Evolutionary conservation across 1,140 invertebrate species (phyloP), one percentile per base, ranked within the genome.

Genomic region (Lordiphosa stackelbergi): DNA sequence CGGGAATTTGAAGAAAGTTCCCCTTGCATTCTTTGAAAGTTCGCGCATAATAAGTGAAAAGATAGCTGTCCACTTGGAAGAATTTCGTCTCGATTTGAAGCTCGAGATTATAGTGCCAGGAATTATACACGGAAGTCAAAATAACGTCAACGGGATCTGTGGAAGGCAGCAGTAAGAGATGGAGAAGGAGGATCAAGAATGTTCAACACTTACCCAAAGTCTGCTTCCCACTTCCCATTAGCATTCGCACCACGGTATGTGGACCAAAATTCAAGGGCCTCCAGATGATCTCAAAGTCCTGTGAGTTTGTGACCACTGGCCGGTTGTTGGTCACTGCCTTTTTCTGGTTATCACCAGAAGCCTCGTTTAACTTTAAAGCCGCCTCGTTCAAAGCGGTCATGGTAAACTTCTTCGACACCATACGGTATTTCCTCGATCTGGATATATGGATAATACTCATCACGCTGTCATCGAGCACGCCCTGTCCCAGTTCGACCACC

Each of bases 101-200:
- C 16, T 73, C 60, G 34, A 73, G 34, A n/a, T 54, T 53, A 6
- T 56, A 28, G 38, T 52, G 36, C 66, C 60, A 69, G 9, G 4
- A 52, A 9, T 54, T 56, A 2, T 12, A 19, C 2, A 61, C 1
- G 0, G 53, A 6, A 1, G 11, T 7, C 0, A n/a, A 1, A 0
- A 73, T 6, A 7, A 69, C 0, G 1, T 69, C 47, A 1, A 7
- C 0, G 8, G 53, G 6, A 6, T 2, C 71, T 74, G 10, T 0
- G 3, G 9, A 5, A 40, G 13, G 1, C 16, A 7, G 22, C 7
- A n/a, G n/a, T n/a, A n/a, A n/a, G n/a, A n/a, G n/a, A n/a, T n/a
- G 12, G 16, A 22, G 24, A 6, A 28, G 24, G 24, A 28, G 24
- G 24, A 28, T 31, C 3, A 19, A 7, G 4, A 22, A 22, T 22